Percentiles rank a stretch among this genome's conserved stretches.
These are phyloP conservation scores for Xiphias gladius DNA, from an alignment of 2,113 vertebrate species.

Conservation along the genomic window DNA sequence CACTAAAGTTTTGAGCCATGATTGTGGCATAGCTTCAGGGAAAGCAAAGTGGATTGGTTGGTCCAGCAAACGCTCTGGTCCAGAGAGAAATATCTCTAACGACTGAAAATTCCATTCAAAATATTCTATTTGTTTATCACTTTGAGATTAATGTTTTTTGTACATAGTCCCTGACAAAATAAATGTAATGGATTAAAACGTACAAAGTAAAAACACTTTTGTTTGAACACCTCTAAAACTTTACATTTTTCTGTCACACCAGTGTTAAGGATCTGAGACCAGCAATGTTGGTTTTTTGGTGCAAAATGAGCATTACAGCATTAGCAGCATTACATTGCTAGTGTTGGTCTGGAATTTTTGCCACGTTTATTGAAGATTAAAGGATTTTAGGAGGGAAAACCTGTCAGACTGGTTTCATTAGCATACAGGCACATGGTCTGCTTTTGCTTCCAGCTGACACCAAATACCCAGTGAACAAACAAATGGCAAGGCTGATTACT, in stretches of 20 bases:
- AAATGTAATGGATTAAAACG: background rate
- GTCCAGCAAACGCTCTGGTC: background rate
- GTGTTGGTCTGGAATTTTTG: background rate
- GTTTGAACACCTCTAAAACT: too few relatives aligned
- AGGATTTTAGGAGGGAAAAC: slow-evolving; percentile 30
- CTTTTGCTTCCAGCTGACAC: slow-evolving; percentile 30
- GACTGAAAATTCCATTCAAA: background rate
- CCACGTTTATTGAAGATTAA: slow-evolving; percentile 28
- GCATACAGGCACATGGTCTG: background rate
- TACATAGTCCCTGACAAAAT: background rate
- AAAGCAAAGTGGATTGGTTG: background rate
- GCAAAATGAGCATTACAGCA: background rate
- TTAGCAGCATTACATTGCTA: slow-evolving; percentile 10
- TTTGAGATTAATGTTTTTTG: background rate
- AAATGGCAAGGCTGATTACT: slow-evolving; percentile 11
- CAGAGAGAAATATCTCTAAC: background rate
- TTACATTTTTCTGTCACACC: background rate
- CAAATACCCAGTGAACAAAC: slow-evolving; percentile 23
- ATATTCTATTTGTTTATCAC: background rate
- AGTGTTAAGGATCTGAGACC: background rate
- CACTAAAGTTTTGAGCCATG: background rate
- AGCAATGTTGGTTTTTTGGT: background rate
- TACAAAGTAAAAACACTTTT: too few relatives aligned
- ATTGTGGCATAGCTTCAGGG: background rate
- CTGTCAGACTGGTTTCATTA: slow-evolving; percentile 46